Base-by-base conservation (phyloP, 2,888 invertebrate genomes). In the Lepidochitona cinerea region DNA sequence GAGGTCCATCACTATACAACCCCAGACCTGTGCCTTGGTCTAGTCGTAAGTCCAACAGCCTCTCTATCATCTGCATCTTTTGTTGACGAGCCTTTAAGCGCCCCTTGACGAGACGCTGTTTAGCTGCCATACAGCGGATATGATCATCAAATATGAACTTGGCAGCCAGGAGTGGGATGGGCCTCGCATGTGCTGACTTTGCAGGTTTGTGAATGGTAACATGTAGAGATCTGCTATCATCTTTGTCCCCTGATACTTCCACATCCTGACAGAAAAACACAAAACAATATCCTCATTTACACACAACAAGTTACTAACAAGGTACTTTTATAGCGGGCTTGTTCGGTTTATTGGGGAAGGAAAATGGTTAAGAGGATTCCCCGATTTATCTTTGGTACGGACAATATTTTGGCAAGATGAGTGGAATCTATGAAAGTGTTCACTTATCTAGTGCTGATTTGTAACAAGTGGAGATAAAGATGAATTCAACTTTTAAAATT, bases 111-210 rank as follows among this genome's bases (percentile, higher is more conserved):
- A 92, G 83, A 37, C 95, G 96, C 90, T 99, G 99, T 88, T 98
- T 99, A 33, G 99, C 99, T 26, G 99, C 98, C 98, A 99, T 98
- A 88, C 98, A 99, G 37, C 99, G 93, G 82, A 99, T 99, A 89
- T 99, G 98, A 92, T 99, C 99, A 89, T 99, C 99, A 90, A 99
- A 99, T 76, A 98, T 94, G 91, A 99, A 98, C 91, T 84, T 81
- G 4, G 89, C 89, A 7, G 88, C 84, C 18, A 90, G 87, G 4
- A 89, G 82, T 49, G 89, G 87, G 29, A 86, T 83, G 29, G 89
- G 86, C 12, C 92, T 92, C 23, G 85, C 85, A 41, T 89, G 86
- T n/a, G 92, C 92, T 9, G 88, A 87, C 0, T 95, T 95, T 6
- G 89, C 82, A 37, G 90, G 88, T 84, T 96, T 94, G 91, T 98